Percentiles rank a stretch among this genome's conserved stretches.
phyloP scores from a whole-genome alignment of 2,113 vertebrate species.

The Hippocampus mohnikei region DNA sequence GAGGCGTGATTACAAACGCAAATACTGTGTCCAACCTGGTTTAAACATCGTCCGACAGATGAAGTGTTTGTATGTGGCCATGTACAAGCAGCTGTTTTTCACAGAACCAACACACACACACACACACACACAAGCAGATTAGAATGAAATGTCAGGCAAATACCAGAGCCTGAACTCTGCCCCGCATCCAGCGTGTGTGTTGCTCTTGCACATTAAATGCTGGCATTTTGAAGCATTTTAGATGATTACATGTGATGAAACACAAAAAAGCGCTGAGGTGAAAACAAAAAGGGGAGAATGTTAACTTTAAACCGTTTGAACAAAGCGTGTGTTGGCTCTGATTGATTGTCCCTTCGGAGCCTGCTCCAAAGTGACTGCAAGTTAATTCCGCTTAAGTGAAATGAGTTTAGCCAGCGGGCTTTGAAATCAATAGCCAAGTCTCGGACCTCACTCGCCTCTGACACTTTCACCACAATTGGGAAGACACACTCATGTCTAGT shows the following conservation, averaged over 20 bases:
- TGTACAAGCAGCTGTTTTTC: not conserved
- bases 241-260: not conserved
- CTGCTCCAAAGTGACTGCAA: constrained; percentile 29
- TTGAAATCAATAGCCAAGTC: constrained; percentile 23
- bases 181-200: not conserved
- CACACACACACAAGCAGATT: not conserved
- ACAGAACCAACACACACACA: constrained; percentile 10
- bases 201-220: not conserved
- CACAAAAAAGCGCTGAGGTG: not conserved
- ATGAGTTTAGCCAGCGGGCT: constrained; percentile 18
- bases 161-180: constrained; percentile 52
- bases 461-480: not conserved
- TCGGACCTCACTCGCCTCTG: not conserved
- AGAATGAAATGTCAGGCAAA: constrained; percentile 62
- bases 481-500: not conserved
- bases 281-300: not conserved
- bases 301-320: not conserved
- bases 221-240: not conserved
- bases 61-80: not conserved
- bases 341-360: constrained; percentile 25
- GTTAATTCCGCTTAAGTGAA: constrained; percentile 27
- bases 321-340: constrained; percentile 14
- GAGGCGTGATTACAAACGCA: not conserved
- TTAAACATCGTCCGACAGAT: not conserved
- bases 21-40: not conserved